Conservation (phyloP, 2,113 vertebrate species). For the Myrmophylax atrothorax region DNA sequence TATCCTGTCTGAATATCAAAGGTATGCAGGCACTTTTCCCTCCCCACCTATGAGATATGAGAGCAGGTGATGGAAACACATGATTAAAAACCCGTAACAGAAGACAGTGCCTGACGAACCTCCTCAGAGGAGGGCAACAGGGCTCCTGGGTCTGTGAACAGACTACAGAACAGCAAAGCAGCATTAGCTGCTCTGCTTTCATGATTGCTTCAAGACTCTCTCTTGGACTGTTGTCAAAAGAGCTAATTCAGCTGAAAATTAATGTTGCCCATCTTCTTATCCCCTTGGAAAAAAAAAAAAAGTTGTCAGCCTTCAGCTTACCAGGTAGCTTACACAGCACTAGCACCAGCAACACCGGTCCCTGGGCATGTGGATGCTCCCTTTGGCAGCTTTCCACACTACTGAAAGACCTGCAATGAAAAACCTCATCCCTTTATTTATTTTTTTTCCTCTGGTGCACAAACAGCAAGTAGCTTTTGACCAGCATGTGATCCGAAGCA, state of each 20-base stretch:
- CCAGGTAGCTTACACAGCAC: neutral
- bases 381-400: neutral
- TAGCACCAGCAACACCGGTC: neutral
- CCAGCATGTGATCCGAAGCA: neutral
- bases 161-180: neutral
- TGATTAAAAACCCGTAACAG: neutral
- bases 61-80: neutral
- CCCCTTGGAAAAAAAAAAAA: neutral
- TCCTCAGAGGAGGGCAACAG: neutral
- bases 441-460: neutral
- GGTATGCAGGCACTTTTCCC: neutral
- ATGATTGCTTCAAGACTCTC: neutral
- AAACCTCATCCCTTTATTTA: neutral
- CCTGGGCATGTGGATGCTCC: neutral
- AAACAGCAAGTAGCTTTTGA: neutral
- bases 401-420: neutral
- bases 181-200: neutral
- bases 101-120: neutral
- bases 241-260: slow-evolving; percentile 15
- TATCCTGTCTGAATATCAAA: neutral
- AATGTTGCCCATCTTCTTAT: neutral
- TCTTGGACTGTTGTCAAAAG: neutral
- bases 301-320: neutral
- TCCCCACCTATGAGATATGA: neutral
- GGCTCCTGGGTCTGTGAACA: neutral